Conservation (phyloP, 2,113 vertebrate genomes). For the Apaloderma vittatum region DNA sequence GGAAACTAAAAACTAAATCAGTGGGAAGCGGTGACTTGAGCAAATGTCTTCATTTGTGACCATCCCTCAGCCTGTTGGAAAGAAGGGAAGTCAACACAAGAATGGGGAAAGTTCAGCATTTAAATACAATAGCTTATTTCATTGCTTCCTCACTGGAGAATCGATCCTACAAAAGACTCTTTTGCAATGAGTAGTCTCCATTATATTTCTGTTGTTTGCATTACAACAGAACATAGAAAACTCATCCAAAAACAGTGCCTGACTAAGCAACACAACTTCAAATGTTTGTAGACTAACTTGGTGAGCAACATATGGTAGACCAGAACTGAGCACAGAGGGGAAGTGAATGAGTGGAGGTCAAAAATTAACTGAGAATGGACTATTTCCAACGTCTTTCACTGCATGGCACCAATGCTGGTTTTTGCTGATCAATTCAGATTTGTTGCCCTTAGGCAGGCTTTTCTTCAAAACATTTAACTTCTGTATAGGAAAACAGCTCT, state of each 20-base stretch:
- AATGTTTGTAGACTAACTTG: constrained; percentile 10
- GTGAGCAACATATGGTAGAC: constrained; percentile 39
- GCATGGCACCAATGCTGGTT: neutral
- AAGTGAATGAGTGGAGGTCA: constrained; percentile 42
- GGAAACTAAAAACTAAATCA: constrained; percentile 51
- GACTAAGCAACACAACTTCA: constrained; percentile 15
- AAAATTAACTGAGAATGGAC: constrained; percentile 4
- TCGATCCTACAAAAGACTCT: constrained; percentile 46
- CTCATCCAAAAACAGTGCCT: constrained; percentile 29
- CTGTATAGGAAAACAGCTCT: neutral
- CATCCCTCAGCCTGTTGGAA: constrained; percentile 12
- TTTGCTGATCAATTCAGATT: neutral
- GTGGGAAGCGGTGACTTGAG: neutral
- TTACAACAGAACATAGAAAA: constrained; percentile 62
- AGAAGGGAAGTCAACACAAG: constrained; percentile 8
- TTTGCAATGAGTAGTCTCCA: constrained; percentile 57
- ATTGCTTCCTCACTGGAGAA: constrained; percentile 50
- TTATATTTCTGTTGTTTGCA: constrained; percentile 53
- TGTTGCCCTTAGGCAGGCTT: neutral
- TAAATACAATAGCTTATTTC: constrained; percentile 64
- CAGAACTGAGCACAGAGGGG: constrained; percentile 30
- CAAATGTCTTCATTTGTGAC: constrained; percentile 59
- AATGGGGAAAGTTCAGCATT: constrained; percentile 58
- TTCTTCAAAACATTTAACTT: neutral
- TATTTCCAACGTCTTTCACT: neutral